Percentiles rank a stretch among this genome's conserved stretches.
Evolutionary conservation across 2,888 invertebrate species (phyloP).

Genomic region (Elegia similella): DNA sequence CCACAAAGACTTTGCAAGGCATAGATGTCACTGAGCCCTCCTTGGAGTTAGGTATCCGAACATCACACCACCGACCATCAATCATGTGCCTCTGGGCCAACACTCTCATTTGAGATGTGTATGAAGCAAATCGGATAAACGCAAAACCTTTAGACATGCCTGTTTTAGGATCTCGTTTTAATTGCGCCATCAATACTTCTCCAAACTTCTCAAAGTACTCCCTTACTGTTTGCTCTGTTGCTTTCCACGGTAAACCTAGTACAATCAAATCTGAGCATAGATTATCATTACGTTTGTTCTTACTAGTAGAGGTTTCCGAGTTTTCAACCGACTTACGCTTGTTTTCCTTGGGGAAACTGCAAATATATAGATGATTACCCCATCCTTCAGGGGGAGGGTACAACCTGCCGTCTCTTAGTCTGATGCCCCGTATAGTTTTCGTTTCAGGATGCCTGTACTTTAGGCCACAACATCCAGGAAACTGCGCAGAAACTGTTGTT

Average conservation of each 20-base stretch:
- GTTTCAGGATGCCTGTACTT: conserved; percentile 98
- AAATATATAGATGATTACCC: conserved; percentile 89
- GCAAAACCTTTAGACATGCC: conserved; percentile 99
- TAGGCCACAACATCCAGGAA: conserved; percentile 97
- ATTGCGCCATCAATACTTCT: conserved; percentile 98
- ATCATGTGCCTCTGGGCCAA: conserved; percentile 97
- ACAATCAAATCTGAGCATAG: conserved; percentile 98
- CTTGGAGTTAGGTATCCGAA: conserved; percentile 98
- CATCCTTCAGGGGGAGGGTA: conserved; percentile 95
- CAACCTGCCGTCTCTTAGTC: conserved; percentile 94
- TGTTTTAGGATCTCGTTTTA: conserved; percentile 94
- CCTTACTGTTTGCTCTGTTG: conserved; percentile 96
- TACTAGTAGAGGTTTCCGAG: conserved; percentile 90
- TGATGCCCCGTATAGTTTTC: conserved; percentile 93
- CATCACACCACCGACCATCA: conserved; percentile 99
- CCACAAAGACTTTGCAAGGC: conserved; percentile 92
- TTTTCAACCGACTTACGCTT: conserved; percentile 97
- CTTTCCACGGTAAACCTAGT: conserved; percentile 99
- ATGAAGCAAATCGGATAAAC: conserved; percentile 97
- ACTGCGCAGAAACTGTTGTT: conserved; percentile 97
- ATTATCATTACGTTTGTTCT: conserved; percentile 96
- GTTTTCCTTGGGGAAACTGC: conserved; percentile 94
- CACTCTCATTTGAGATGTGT: conserved; percentile 97
- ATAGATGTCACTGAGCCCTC: conserved; percentile 87
- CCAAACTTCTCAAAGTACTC: conserved; percentile 99